A percentile compares a stretch with the other conserved stretches of the same genome.
Evolutionary conservation across 2,888 invertebrate genomes (phyloP).

Genomic region (Tipula helvola): DNA sequence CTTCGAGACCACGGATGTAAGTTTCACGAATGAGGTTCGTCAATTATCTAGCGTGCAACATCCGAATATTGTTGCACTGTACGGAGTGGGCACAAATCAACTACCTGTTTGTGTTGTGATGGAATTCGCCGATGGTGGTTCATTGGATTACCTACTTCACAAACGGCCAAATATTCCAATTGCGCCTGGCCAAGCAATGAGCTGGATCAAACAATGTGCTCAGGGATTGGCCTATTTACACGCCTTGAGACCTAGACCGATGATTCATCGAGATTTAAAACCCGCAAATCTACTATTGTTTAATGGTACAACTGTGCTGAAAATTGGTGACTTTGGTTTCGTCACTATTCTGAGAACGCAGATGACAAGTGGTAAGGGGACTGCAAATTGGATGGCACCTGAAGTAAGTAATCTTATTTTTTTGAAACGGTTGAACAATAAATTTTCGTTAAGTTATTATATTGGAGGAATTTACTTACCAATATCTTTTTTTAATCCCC

Average conservation of each 20-base stretch:
- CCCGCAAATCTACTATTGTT: constrained; percentile 82
- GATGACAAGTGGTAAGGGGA: constrained; percentile 94
- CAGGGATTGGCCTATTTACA: constrained; percentile 93
- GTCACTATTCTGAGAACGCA: constrained; percentile 89
- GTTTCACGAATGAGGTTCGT: constrained; percentile 74
- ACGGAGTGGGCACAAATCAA: constrained; percentile 75
- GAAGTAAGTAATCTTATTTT: constrained; percentile 60
- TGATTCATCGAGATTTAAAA: constrained; percentile 88
- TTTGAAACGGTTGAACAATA: not conserved
- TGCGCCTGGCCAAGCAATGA: constrained; percentile 93
- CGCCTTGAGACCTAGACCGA: constrained; percentile 83
- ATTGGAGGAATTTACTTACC: too few species aligned
- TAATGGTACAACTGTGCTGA: constrained; percentile 71
- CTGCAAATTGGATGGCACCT: constrained; percentile 99
- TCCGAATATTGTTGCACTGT: constrained; percentile 84
- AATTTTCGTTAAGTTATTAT: too few species aligned
- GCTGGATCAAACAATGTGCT: constrained; percentile 92
- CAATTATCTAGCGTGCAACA: constrained; percentile 86
- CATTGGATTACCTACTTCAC: constrained; percentile 87
- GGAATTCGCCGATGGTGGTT: constrained; percentile 98
- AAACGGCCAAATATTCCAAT: constrained; percentile 61
- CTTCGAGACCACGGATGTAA: constrained; percentile 81
- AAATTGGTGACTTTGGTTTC: constrained; percentile 99
- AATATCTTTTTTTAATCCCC: not conserved
- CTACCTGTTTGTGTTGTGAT: constrained; percentile 79